phyloP scores from a whole-genome alignment of 2,113 vertebrate species.

The Pteruthius melanotis region DNA sequence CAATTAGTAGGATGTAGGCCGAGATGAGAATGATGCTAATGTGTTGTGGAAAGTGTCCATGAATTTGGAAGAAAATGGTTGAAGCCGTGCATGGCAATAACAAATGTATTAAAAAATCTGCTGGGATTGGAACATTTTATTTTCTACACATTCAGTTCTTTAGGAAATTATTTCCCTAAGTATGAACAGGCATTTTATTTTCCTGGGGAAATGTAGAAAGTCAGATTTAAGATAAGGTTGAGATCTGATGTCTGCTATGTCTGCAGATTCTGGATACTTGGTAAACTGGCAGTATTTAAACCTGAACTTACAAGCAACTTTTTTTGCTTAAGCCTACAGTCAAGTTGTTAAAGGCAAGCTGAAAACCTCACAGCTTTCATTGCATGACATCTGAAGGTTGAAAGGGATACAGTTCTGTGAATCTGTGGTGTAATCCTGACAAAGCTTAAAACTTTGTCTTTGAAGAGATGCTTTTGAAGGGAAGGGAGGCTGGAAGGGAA shows the following conservation, averaged over 20 bases:
- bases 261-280: neutral
- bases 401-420: neutral
- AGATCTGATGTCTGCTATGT: neutral
- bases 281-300: neutral
- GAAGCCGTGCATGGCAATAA: neutral
- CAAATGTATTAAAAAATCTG: neutral
- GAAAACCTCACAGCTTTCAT: neutral
- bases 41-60: neutral
- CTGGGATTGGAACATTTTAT: rapidly evolving
- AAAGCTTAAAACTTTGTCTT: neutral
- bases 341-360: neutral
- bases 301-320: neutral
- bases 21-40: neutral
- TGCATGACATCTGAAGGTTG: neutral
- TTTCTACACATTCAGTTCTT: neutral
- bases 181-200: neutral
- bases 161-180: neutral
- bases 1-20: neutral
- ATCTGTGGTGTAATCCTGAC: neutral
- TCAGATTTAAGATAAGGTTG: neutral
- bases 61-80: neutral
- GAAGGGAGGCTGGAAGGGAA: neutral
- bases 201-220: neutral
- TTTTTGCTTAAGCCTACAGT: neutral
- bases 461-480: neutral